Evolutionary conservation across 2,797 vertebrate genomes (phyloP).

Genomic region (Aeoliscus strigatus): DNA sequence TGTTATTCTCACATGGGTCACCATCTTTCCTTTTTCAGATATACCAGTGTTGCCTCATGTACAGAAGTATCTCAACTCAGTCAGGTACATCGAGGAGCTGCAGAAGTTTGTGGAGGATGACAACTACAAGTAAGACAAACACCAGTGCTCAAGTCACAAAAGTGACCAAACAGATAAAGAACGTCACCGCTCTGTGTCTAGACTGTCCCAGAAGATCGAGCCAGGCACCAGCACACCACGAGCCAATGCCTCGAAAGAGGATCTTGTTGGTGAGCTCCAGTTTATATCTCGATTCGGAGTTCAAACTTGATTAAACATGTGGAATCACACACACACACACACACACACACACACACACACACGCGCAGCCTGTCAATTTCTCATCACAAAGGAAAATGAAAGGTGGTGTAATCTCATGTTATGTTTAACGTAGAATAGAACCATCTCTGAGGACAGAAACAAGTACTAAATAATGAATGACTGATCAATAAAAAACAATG

Average conservation of each 20-base stretch:
- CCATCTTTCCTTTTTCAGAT: slow-evolving; percentile 69
- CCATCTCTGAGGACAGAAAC: too few relatives aligned
- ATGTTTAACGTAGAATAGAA: too few relatives aligned
- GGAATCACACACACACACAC: too few relatives aligned
- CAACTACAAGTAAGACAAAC: slow-evolving; percentile 91
- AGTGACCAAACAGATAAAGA: background rate
- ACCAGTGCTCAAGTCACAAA: background rate
- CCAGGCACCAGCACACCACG: slow-evolving; percentile 94
- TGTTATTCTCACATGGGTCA: slow-evolving; percentile 1
- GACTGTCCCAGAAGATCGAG: slow-evolving; percentile 96
- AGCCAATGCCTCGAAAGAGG: slow-evolving; percentile 90
- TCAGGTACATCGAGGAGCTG: slow-evolving; percentile 96
- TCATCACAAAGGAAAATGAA: too few relatives aligned
- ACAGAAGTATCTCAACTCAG: slow-evolving; percentile 97
- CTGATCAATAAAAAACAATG: background rate
- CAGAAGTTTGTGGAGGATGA: slow-evolving; percentile 99
- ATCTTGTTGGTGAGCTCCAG: slow-evolving; percentile 82
- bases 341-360: too few relatives aligned
- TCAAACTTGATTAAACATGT: too few relatives aligned
- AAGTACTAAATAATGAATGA: too few relatives aligned
- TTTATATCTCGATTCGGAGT: background rate
- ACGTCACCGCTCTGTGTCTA: slow-evolving; percentile 40
- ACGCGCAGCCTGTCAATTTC: too few relatives aligned
- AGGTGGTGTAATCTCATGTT: too few relatives aligned
- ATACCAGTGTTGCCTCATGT: slow-evolving; percentile 91